phyloP scores from a whole-genome alignment of 2,113 vertebrate genomes.

The Rafetus swinhoei region DNA sequence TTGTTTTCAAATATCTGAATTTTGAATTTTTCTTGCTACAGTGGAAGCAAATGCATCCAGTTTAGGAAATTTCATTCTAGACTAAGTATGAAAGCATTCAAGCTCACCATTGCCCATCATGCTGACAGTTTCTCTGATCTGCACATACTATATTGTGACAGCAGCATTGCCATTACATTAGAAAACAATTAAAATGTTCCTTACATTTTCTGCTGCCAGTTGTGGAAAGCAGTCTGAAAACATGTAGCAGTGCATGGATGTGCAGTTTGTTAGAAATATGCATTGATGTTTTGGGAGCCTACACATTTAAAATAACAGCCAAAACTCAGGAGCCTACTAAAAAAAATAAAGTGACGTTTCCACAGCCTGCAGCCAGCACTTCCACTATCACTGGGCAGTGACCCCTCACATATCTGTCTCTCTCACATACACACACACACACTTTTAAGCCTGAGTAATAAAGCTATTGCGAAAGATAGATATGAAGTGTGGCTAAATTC shows the following conservation, averaged over 20 bases:
- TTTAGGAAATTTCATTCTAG: background rate
- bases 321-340: background rate
- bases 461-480: background rate
- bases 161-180: background rate
- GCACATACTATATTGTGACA: background rate
- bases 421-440: background rate
- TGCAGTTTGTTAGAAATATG: background rate
- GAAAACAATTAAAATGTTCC: background rate
- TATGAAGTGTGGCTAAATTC: background rate
- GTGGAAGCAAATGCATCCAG: background rate
- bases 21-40: background rate
- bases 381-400: background rate
- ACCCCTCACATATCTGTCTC: background rate
- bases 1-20: slow-evolving; percentile 17
- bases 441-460: background rate
- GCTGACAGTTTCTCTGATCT: background rate
- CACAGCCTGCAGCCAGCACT: background rate
- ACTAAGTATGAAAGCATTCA: background rate
- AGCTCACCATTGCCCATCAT: background rate
- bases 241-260: background rate
- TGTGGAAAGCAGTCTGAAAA: background rate
- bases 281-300: background rate
- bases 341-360: background rate
- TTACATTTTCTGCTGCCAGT: background rate
- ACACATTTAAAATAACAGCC: background rate